phyloP scores from a whole-genome alignment of 1,140 invertebrate genomes.

The Drosophila pachea region DNA sequence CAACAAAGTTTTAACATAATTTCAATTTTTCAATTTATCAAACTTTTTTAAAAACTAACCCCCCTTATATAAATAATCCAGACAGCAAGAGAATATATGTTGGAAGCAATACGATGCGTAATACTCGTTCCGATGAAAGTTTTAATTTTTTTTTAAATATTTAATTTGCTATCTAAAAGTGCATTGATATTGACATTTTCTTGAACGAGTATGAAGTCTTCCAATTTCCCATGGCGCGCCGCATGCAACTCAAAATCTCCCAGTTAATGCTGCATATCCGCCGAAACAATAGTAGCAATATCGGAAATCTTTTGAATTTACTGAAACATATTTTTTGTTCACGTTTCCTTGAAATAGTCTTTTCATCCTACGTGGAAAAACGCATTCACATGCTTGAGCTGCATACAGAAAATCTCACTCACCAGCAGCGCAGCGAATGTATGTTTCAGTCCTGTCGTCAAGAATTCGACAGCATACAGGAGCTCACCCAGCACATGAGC shows the following conservation, averaged over 20 bases:
- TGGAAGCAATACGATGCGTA: not conserved
- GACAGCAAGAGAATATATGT: slow-evolving; percentile 8
- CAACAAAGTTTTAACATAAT: slow-evolving; percentile 8
- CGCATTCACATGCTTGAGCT: slow-evolving; percentile 69
- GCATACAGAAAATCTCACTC: slow-evolving; percentile 68
- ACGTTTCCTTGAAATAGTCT: slow-evolving; percentile 37
- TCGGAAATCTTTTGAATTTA: slow-evolving; percentile 1
- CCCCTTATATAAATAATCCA: slow-evolving; percentile 42
- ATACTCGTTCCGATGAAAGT: not conserved
- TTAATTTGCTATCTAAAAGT: not conserved
- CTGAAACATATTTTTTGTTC: slow-evolving; percentile 1
- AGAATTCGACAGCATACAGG: slow-evolving; percentile 53
- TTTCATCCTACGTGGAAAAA: slow-evolving; percentile 70
- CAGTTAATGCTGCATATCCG: slow-evolving; percentile 5
- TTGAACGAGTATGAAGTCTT: not conserved
- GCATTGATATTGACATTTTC: not conserved
- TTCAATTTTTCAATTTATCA: not conserved
- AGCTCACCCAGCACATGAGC: slow-evolving; percentile 62
- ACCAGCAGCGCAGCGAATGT: slow-evolving; percentile 71
- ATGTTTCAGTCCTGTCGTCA: slow-evolving; percentile 66
- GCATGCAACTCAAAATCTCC: slow-evolving; percentile 42
- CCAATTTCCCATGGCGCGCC: slow-evolving; percentile 35
- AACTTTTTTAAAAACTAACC: slow-evolving; percentile 18
- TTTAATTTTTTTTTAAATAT: not conserved
- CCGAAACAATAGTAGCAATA: not conserved